Percentiles rank a stretch among this genome's conserved stretches.
phyloP scores from a whole-genome alignment of 2,797 vertebrate species.

The Myoxocephalus aenaeus region DNA sequence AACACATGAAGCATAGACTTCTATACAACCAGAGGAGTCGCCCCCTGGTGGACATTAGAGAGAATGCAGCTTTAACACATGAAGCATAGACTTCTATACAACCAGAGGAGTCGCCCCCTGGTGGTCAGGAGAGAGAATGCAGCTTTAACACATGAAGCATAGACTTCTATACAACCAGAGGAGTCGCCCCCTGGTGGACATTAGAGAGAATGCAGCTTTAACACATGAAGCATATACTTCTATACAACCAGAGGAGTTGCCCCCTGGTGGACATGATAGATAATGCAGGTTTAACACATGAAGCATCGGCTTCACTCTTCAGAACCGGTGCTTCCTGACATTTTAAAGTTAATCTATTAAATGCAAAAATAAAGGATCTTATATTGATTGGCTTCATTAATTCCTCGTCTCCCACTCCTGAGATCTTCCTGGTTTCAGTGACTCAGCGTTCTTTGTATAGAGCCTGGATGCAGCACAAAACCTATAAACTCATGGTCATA shows the following conservation, averaged over 20 bases:
- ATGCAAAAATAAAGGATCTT: not conserved
- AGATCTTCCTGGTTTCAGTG: slow-evolving; percentile 9
- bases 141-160: no score
- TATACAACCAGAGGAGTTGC: no score
- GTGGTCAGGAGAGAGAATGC: no score
- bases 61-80: not conserved
- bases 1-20: no score
- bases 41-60: no score
- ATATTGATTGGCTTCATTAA: not conserved
- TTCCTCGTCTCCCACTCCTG: not conserved
- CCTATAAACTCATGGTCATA: slow-evolving; percentile 11
- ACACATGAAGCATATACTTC: no score
- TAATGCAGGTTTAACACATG: not conserved
- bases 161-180: no score
- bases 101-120: no score
- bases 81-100: not conserved
- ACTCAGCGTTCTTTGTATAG: slow-evolving; percentile 18
- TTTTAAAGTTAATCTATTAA: not conserved
- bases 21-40: no score
- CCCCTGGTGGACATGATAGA: no score
- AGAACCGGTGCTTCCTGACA: not conserved
- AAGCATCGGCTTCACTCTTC: not conserved
- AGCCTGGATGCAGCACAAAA: not conserved
- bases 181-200: no score
- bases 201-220: no score